Percentiles rank a stretch among this genome's conserved stretches.
Evolutionary conservation across 2,113 vertebrate genomes (phyloP).

Genomic region (Ceyx melanurus): DNA sequence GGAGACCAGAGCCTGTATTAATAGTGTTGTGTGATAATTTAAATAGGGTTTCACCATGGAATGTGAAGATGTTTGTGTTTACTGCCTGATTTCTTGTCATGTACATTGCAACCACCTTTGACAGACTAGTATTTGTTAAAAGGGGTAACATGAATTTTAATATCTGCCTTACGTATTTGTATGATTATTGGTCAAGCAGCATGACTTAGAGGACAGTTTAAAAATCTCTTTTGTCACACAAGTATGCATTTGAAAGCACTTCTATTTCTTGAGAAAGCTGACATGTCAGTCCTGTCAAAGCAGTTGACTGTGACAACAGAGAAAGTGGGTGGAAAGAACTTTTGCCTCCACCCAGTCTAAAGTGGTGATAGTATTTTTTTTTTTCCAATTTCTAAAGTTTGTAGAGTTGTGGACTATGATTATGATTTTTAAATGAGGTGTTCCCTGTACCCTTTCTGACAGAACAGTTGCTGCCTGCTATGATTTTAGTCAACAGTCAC

Average conservation of each 20-base stretch:
- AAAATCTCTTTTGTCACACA: slow-evolving; percentile 1
- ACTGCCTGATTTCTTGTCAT: not conserved
- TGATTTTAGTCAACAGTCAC: not conserved
- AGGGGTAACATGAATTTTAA: not conserved
- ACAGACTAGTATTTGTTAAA: slow-evolving; percentile 18
- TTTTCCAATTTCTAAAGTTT: not conserved
- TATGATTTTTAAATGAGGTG: not conserved
- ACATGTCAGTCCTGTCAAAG: not conserved
- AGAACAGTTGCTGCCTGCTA: not conserved
- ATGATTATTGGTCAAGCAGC: slow-evolving; percentile 18
- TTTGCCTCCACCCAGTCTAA: not conserved
- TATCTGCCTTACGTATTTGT: not conserved
- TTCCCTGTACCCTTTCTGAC: not conserved
- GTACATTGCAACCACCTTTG: not conserved
- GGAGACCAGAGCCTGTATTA: not conserved
- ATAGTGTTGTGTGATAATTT: not conserved
- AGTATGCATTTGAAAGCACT: slow-evolving; percentile 39
- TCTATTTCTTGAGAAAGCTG: slow-evolving; percentile 4
- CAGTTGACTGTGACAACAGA: not conserved
- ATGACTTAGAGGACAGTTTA: not conserved
- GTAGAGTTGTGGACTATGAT: not conserved
- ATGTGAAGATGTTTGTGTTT: not conserved
- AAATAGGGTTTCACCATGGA: not conserved
- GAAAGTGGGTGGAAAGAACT: not conserved
- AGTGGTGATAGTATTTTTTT: not conserved